phyloP scores from a whole-genome alignment of 1,140 invertebrate genomes.

The Apis florea region DNA sequence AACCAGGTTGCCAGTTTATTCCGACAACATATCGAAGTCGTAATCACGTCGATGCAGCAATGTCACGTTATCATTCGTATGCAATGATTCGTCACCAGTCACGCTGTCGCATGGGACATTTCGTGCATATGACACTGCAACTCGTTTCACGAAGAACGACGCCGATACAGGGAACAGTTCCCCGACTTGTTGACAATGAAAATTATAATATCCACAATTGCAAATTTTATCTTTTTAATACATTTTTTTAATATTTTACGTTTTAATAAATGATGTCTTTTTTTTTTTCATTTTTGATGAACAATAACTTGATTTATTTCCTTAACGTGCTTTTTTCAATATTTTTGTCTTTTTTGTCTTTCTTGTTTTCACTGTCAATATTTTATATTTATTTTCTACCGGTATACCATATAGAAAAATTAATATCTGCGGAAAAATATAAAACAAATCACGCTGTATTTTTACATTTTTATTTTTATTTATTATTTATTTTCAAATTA shows the following conservation, averaged over 20 bases:
- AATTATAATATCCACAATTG: not conserved
- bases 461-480: too few relatives aligned
- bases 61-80: conserved; percentile 53
- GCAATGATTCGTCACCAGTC: conserved; percentile 30
- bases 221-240: not conserved
- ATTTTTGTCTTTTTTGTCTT: too few relatives aligned
- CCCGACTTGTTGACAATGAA: not conserved
- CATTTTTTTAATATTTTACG: not conserved
- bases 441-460: too few relatives aligned
- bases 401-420: too few relatives aligned
- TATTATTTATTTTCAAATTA: not conserved
- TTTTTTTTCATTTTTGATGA: too few relatives aligned
- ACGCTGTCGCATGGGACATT: conserved; percentile 9
- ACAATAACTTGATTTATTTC: too few relatives aligned
- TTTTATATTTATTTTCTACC: too few relatives aligned
- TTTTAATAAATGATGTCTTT: not conserved
- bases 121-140: conserved; percentile 19
- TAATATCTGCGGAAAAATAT: not conserved
- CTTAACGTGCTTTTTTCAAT: too few relatives aligned
- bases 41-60: conserved; percentile 53
- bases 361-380: too few relatives aligned
- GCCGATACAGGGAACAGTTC: not conserved
- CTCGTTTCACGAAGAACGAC: conserved; percentile 10
- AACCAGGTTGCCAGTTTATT: conserved; percentile 64
- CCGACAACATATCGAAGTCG: conserved; percentile 65